Percentiles rank a stretch among this genome's conserved stretches.
Evolutionary conservation across 2,888 invertebrate species (phyloP).

Genomic region (Drosophila borealis): DNA sequence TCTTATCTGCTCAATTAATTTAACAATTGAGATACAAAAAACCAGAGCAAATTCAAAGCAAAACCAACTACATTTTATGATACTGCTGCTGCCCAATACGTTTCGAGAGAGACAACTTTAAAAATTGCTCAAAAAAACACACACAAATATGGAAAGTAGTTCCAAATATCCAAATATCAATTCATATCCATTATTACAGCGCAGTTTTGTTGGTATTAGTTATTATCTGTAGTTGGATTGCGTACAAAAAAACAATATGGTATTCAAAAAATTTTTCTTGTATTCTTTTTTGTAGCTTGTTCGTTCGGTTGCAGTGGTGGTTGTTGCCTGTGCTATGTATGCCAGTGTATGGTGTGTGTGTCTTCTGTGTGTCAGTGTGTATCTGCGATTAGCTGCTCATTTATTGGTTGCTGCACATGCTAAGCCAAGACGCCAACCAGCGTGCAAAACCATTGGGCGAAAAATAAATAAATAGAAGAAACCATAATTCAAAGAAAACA

Average conservation of each 20-base stretch:
- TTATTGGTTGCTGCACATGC: constrained; percentile 40
- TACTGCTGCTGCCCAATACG: constrained; percentile 6
- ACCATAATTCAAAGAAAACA: constrained; percentile 19
- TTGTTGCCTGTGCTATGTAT: constrained; percentile 67
- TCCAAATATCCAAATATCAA: not conserved
- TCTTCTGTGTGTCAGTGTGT: constrained; percentile 2
- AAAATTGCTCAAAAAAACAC: constrained; percentile 6
- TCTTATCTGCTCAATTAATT: constrained; percentile 20
- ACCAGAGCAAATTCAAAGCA: constrained; percentile 25
- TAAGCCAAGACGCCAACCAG: constrained; percentile 45
- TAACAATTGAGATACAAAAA: constrained; percentile 24
- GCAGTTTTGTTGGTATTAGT: not conserved
- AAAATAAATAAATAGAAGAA: constrained; percentile 8
- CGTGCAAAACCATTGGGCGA: constrained; percentile 29
- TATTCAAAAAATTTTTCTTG: constrained; percentile 6
- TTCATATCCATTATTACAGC: constrained; percentile 2
- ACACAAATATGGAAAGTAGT: not conserved
- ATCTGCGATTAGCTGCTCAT: constrained; percentile 15
- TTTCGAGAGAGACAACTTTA: not conserved
- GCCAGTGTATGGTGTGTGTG: constrained; percentile 20
- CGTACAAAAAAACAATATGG: not conserved
- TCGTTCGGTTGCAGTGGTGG: constrained; percentile 76
- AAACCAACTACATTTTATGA: constrained; percentile 17
- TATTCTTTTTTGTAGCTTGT: constrained; percentile 23
- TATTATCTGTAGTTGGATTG: constrained; percentile 8